Evolutionary conservation across 2,888 invertebrate species (phyloP).

Genomic region (Synergus itoensis): DNA sequence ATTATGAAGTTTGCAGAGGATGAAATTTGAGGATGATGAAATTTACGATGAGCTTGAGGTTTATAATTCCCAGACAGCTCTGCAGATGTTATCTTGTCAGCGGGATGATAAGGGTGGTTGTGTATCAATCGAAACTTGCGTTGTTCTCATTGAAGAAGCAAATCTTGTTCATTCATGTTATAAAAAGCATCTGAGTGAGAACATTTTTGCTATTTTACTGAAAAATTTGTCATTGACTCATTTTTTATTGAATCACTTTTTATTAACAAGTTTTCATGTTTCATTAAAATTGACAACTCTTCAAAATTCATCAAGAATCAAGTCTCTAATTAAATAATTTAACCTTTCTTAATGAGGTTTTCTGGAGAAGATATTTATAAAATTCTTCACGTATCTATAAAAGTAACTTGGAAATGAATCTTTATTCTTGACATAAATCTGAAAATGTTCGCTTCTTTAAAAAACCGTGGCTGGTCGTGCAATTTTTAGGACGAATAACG

Average conservation of each 20-base stretch:
- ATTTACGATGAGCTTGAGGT: background rate
- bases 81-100: constrained; percentile 14
- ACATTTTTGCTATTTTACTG: background rate
- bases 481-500: too few relatives aligned
- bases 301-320: too few relatives aligned
- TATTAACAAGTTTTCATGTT: background rate
- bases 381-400: too few relatives aligned
- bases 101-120: background rate
- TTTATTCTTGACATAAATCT: too few relatives aligned
- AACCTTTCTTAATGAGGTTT: background rate
- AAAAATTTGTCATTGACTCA: background rate
- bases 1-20: background rate
- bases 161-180: background rate
- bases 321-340: background rate
- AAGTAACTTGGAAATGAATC: too few relatives aligned
- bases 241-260: too few relatives aligned
- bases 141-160: background rate
- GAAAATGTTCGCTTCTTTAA: too few relatives aligned
- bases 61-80: background rate
- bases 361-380: background rate
- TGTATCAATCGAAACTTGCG: background rate
- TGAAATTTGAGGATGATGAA: constrained; percentile 5
- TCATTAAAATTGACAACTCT: background rate
- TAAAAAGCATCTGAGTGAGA: background rate
- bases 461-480: too few relatives aligned